Evolutionary conservation across 2,797 vertebrate species (phyloP).

Genomic region (Semaprochilodus insignis): DNA sequence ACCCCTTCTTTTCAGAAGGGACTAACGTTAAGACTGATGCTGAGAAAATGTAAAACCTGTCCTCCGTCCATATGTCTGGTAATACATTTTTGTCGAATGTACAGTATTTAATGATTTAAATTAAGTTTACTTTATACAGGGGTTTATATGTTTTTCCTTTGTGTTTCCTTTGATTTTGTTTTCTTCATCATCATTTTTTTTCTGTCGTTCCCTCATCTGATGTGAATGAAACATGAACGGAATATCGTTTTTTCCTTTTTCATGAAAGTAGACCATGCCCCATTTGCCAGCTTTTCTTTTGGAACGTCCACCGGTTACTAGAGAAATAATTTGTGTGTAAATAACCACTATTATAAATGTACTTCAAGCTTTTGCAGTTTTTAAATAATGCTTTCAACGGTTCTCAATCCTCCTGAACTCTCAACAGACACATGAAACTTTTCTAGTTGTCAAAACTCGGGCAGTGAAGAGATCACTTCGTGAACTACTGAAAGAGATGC

Average conservation of each 20-base stretch:
- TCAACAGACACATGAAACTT: background rate
- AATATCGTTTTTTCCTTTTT: constrained; percentile 59
- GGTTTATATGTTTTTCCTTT: constrained; percentile 22
- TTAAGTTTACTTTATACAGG: constrained; percentile 79
- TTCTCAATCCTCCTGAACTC: constrained; percentile 13
- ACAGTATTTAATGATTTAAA: constrained; percentile 86
- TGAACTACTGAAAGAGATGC: constrained; percentile 29
- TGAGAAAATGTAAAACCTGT: constrained; percentile 26
- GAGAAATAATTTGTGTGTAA: constrained; percentile 22
- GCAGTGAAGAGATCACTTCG: background rate
- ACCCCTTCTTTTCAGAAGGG: constrained; percentile 20
- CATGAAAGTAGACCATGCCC: background rate
- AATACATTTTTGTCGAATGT: constrained; percentile 73
- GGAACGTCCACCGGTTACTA: background rate
- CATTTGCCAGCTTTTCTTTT: background rate
- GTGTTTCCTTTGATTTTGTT: constrained; percentile 22
- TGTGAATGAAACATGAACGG: constrained; percentile 67
- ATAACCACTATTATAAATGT: constrained; percentile 3
- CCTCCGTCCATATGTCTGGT: constrained; percentile 50
- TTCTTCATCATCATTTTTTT: constrained; percentile 50
- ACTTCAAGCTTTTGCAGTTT: background rate
- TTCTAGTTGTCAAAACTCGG: background rate
- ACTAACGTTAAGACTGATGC: constrained; percentile 1
- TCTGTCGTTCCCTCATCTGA: constrained; percentile 66
- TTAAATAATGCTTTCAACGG: background rate